Conservation (phyloP, 2,888 invertebrate species). For the Chloroclysta siterata region DNA sequence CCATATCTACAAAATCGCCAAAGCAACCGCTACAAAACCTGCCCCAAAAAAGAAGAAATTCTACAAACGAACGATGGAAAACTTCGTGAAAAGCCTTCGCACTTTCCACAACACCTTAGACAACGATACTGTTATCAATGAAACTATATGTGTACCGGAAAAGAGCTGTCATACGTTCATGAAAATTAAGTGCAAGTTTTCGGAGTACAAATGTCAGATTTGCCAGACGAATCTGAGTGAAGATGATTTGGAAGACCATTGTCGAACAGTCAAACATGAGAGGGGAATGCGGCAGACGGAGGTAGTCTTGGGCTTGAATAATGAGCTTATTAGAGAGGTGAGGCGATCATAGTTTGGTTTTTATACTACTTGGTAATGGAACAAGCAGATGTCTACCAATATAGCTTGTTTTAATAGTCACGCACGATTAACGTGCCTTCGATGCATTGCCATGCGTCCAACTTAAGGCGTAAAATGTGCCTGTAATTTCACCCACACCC, state of each 20-base stretch:
- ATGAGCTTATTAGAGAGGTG: constrained; percentile 39
- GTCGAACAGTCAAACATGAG: constrained; percentile 10
- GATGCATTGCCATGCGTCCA: too few relatives aligned
- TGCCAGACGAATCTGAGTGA: constrained; percentile 20
- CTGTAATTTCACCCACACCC: too few relatives aligned
- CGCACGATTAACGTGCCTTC: too few relatives aligned
- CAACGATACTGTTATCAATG: constrained; percentile 47
- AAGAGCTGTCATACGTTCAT: constrained; percentile 45
- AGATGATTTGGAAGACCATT: constrained; percentile 21
- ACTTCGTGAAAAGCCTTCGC: background rate
- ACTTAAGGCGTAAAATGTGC: too few relatives aligned
- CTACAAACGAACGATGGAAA: background rate
- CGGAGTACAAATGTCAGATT: constrained; percentile 26
- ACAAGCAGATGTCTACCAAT: too few relatives aligned
- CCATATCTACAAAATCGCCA: constrained; percentile 45
- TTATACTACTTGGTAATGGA: too few relatives aligned
- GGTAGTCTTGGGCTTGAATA: constrained; percentile 1
- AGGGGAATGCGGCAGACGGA: constrained; percentile 10
- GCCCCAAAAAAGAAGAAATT: constrained; percentile 15
- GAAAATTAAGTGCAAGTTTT: background rate
- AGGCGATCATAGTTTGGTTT: background rate
- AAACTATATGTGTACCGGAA: constrained; percentile 42
- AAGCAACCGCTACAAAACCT: background rate
- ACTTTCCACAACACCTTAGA: constrained; percentile 13
- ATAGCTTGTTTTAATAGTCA: too few relatives aligned